A percentile compares a stretch with the other conserved stretches of the same genome.
Conservation (phyloP, 2,888 invertebrate genomes). For the Hybos culiciformis region DNA sequence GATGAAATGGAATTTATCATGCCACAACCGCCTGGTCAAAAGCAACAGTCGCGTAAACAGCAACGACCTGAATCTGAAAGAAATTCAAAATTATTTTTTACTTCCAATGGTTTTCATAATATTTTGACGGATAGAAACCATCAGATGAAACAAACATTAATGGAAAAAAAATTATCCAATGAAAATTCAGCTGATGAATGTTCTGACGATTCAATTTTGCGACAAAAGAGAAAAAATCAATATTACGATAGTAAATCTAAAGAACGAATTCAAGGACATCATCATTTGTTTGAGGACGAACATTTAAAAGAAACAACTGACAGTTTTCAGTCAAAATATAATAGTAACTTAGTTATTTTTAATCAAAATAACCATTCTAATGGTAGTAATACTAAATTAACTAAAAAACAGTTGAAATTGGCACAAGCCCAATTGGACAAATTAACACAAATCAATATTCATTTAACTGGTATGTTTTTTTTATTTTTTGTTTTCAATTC, state of each 20-base stretch:
- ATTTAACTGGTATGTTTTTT: conserved; percentile 59
- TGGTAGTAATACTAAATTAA: conserved; percentile 35
- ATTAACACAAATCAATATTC: conserved; percentile 66
- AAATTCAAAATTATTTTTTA: conserved; percentile 17
- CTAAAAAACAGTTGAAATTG: conserved; percentile 54
- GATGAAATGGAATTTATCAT: conserved; percentile 34
- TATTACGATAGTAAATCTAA: too few relatives aligned
- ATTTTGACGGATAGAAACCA: neutral
- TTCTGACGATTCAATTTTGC: too few relatives aligned
- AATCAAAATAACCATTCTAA: neutral
- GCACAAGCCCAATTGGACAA: conserved; percentile 60
- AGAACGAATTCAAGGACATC: too few relatives aligned
- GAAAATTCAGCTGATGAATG: too few relatives aligned
- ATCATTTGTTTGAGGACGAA: too few relatives aligned
- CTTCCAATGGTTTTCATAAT: neutral
- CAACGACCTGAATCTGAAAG: conserved; percentile 36
- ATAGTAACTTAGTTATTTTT: too few relatives aligned
- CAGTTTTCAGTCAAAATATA: too few relatives aligned
- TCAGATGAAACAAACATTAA: too few relatives aligned
- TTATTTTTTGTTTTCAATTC: conserved; percentile 3
- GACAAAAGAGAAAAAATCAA: too few relatives aligned
- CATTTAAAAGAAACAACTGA: too few relatives aligned
- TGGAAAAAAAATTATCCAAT: too few relatives aligned
- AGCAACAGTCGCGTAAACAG: conserved; percentile 30
- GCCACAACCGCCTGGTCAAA: conserved; percentile 31